These are phyloP conservation scores for Pygoscelis adeliae DNA, from an alignment of 2,113 vertebrate species.

Conservation along the genomic window DNA sequence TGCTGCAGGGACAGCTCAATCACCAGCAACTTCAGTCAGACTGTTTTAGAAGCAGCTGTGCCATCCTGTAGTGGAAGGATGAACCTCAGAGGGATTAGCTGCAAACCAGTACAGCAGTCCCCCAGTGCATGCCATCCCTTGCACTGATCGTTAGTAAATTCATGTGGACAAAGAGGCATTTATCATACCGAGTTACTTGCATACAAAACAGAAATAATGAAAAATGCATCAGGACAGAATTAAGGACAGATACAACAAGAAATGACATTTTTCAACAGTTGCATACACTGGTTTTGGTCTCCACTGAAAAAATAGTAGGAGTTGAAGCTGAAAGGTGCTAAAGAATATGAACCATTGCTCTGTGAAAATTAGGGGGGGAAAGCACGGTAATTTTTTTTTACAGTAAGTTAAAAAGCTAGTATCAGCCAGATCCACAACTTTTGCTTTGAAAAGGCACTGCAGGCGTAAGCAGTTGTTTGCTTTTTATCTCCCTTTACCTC, in stretches of 20 bases:
- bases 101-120: background rate
- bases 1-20: background rate
- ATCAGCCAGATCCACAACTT: background rate
- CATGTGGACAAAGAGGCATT: background rate
- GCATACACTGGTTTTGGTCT: background rate
- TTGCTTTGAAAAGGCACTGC: background rate
- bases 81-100: background rate
- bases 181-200: fast-evolving
- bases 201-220: fast-evolving
- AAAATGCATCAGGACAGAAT: background rate
- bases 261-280: background rate
- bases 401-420: background rate
- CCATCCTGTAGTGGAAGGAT: background rate
- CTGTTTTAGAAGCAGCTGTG: background rate
- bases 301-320: background rate
- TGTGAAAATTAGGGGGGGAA: background rate
- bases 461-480: background rate
- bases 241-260: background rate
- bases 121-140: background rate
- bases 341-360: background rate
- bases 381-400: too few relatives aligned
- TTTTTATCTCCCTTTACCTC: background rate
- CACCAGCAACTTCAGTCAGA: background rate
- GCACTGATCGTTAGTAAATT: fast-evolving
- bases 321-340: background rate